phyloP scores from a whole-genome alignment of 2,113 vertebrate species.

The Haplotaxodon microlepis region DNA sequence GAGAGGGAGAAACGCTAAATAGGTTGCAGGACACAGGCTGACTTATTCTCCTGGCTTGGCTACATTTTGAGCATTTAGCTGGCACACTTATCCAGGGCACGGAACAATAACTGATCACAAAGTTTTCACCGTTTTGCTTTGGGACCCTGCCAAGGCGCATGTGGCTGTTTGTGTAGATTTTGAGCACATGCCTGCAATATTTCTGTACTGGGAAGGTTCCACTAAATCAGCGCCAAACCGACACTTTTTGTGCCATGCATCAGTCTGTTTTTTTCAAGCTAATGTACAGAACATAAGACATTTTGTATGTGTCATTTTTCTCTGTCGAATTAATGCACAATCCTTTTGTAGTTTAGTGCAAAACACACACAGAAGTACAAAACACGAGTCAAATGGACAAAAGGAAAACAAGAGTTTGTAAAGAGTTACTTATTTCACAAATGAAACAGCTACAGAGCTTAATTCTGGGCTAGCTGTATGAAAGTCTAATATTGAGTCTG shows the following conservation, averaged over 20 bases:
- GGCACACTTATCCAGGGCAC: background rate
- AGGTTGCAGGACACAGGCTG: constrained; percentile 4
- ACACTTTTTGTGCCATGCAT: background rate
- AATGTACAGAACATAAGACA: background rate
- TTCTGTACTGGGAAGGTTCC: background rate
- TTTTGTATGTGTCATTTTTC: background rate
- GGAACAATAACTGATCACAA: constrained; percentile 6
- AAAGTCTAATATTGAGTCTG: background rate
- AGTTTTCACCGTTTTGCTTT: background rate
- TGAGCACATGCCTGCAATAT: background rate
- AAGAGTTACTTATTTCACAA: background rate
- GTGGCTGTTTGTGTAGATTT: background rate
- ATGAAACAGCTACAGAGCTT: background rate
- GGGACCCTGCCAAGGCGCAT: background rate
- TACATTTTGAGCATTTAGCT: background rate
- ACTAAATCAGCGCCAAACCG: background rate
- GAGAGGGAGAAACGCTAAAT: background rate
- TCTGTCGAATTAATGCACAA: background rate
- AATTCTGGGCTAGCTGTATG: background rate
- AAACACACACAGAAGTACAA: background rate
- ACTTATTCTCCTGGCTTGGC: background rate
- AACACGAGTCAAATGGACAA: background rate
- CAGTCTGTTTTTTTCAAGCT: background rate
- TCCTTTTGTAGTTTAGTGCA: background rate
- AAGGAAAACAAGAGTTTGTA: background rate